Base-by-base conservation (phyloP, 2,797 vertebrate species). In the Cossypha heuglini region DNA sequence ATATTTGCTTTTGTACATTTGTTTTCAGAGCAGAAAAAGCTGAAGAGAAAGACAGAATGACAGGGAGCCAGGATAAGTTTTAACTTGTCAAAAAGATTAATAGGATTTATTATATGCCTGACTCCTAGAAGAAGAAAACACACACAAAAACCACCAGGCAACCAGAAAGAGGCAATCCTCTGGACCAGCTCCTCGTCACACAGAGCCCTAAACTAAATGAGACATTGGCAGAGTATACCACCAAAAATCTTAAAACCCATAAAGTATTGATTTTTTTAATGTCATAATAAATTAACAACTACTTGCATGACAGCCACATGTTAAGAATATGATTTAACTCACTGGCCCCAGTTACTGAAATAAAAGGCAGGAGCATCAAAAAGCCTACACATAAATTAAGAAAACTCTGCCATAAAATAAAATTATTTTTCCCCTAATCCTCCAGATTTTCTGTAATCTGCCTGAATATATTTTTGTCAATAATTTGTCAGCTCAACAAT, bases 41-140 rank as follows among this genome's bases (percentile, higher is more conserved):
- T 64, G n/a, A 83, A 74, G 59, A 77, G 78, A 93, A 93, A 83
- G 71, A 67, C 5, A 63, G 37, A 93, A 88, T 81, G 69, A 86
- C 82, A 88, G 76, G 31, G 90, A 93, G 54, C 51, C 68, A 52
- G 40, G 17, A 4, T 83, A 88, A 78, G 62, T 88, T 97, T 95
- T 80, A 86, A 83, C 66, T 84, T 86, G 85, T 73, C 72, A 88
- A 51, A 54, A 78, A 75, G 76, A 88, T 66, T 16, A 94, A 94
- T 29, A 88, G 33, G 72, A 95, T 80, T 88, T 87, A 78, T 66
- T 75, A 72, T 48, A 88, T 35, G 31, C 28, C 54, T 72, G 62
- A 74, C 22, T 86, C 31, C 58, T 84, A 62, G 78, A 86, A 45
- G 51, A 59, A 92, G 48, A 77, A 92, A 85, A 75, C 6, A 61